phyloP scores from a whole-genome alignment of 2,113 vertebrate genomes.

The Hemichromis elongatus region DNA sequence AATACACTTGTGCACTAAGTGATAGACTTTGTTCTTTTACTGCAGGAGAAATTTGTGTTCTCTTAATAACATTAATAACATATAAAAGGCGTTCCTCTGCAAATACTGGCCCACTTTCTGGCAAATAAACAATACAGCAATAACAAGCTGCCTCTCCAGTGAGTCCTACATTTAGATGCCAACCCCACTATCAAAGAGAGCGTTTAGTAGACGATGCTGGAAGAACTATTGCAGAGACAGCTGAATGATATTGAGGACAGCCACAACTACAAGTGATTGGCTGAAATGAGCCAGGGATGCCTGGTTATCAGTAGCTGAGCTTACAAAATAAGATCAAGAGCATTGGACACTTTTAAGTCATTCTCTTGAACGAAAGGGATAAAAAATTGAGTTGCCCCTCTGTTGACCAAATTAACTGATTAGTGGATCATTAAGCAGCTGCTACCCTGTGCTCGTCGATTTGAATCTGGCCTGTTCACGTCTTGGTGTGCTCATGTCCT shows the following conservation, averaged over 20 bases:
- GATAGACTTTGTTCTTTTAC: not conserved
- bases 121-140: not conserved
- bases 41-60: not conserved
- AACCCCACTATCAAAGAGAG: not conserved
- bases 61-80: not conserved
- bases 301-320: not conserved
- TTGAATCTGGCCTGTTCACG: not conserved
- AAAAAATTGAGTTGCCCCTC: not conserved
- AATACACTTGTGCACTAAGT: not conserved
- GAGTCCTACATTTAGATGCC: not conserved
- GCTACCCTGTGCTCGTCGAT: not conserved
- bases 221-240: not conserved
- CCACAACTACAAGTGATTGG: not conserved
- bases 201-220: not conserved
- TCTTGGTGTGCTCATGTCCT: not conserved
- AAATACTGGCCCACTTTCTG: not conserved
- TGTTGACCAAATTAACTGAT: not conserved
- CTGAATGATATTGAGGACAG: not conserved
- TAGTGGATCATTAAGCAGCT: not conserved
- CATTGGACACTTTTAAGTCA: not conserved
- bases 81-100: not conserved
- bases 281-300: not conserved
- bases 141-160: not conserved
- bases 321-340: not conserved
- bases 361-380: not conserved